Percentiles rank a stretch among this genome's conserved stretches.
phyloP scores from a whole-genome alignment of 1,140 invertebrate genomes.

The Olivierus martensii region DNA sequence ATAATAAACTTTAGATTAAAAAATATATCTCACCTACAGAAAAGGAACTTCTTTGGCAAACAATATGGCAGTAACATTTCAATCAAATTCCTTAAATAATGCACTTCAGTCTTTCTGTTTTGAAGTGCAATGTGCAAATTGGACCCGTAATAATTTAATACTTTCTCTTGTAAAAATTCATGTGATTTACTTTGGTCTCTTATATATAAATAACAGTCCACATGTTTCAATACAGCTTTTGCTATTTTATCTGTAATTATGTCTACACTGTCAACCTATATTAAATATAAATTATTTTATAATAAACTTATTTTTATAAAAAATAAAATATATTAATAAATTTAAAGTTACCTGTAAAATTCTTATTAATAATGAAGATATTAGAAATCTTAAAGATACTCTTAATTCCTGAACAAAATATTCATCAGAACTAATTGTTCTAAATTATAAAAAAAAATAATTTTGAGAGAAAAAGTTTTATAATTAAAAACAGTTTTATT shows the following conservation, averaged over 20 bases:
- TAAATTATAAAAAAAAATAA: conserved; percentile 21
- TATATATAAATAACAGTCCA: conserved; percentile 32
- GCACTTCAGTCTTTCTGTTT: conserved; percentile 49
- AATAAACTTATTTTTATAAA: neutral
- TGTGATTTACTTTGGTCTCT: conserved; percentile 22
- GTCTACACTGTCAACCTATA: conserved; percentile 46
- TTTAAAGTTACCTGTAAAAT: conserved; percentile 32
- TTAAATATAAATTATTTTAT: conserved; percentile 3
- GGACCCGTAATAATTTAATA: conserved; percentile 39
- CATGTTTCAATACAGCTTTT: conserved; percentile 46
- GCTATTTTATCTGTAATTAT: conserved; percentile 48
- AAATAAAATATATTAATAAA: too few relatives aligned
- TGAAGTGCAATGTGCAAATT: conserved; percentile 53
- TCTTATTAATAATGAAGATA: conserved; percentile 48
- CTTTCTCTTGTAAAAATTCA: conserved; percentile 35
- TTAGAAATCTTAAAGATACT: conserved; percentile 51
- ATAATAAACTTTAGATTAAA: too few relatives aligned
- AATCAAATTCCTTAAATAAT: conserved; percentile 50
- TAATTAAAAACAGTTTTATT: neutral
- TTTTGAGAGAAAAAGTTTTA: neutral
- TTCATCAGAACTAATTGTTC: conserved; percentile 51
- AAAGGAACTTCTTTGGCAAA: conserved; percentile 28
- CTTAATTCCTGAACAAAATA: conserved; percentile 61
- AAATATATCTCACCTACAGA: conserved; percentile 26
- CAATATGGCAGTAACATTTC: conserved; percentile 49